These are phyloP conservation scores for Calyptommatus sinebrachiatus DNA, from an alignment of 2,113 vertebrate species.

Conservation along the genomic window DNA sequence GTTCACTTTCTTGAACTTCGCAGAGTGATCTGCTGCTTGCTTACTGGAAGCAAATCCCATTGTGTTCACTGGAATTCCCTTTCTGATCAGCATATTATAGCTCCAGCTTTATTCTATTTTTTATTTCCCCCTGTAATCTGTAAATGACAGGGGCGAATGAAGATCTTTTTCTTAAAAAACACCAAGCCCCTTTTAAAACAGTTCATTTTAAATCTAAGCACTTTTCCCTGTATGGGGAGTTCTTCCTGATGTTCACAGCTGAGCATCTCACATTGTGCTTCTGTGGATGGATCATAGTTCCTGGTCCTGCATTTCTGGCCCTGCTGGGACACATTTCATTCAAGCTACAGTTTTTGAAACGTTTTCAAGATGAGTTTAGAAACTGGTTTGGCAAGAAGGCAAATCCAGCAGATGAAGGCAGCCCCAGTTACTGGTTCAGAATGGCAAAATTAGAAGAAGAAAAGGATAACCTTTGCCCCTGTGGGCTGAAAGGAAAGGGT, in stretches of 20 bases:
- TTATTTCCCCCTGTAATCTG: background rate
- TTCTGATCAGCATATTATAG: background rate
- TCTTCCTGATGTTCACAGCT: conserved; percentile 4
- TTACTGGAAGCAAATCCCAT: background rate
- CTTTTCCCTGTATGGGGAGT: rapidly evolving
- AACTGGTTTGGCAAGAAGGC: background rate
- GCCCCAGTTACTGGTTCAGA: background rate
- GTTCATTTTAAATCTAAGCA: background rate
- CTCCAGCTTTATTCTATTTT: background rate
- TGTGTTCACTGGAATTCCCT: background rate
- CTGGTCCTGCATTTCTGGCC: background rate
- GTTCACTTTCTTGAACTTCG: background rate
- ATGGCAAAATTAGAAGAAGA: too few species aligned
- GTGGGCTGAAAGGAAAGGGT: too few species aligned
- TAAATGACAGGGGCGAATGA: background rate
- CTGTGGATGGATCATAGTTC: background rate
- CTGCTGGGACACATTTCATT: background rate
- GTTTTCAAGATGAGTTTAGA: background rate
- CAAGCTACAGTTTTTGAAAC: background rate
- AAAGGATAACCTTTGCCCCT: too few species aligned
- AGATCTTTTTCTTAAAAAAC: too few species aligned
- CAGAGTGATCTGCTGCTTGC: background rate
- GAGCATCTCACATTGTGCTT: background rate
- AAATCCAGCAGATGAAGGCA: background rate
- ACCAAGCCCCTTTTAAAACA: background rate